A percentile compares a stretch with the other conserved stretches of the same genome.
Conservation (phyloP, 2,797 vertebrate species). For the Bothrops alternatus region DNA sequence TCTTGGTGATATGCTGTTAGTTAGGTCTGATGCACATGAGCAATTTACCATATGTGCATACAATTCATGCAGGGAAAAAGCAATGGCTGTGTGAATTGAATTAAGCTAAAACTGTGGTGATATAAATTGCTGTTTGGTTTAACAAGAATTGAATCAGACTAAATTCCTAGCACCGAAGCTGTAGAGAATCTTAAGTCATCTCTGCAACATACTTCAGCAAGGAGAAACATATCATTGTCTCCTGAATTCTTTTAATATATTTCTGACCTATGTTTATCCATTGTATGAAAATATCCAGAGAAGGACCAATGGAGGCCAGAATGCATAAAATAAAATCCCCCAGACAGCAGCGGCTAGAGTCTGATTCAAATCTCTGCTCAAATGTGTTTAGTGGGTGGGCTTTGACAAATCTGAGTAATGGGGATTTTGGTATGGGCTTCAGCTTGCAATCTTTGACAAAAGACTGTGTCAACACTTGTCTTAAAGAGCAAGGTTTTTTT, state of each 20-base stretch:
- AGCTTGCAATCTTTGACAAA: not conserved
- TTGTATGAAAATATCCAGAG: not conserved
- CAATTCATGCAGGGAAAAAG: not conserved
- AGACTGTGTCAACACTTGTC: not conserved
- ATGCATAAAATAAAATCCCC: not conserved
- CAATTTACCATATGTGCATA: slow-evolving; percentile 18
- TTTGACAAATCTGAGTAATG: not conserved
- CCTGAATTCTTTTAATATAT: not conserved
- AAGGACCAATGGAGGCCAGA: not conserved
- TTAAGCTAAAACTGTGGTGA: slow-evolving; percentile 14
- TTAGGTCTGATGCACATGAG: slow-evolving; percentile 32
- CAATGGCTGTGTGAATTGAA: slow-evolving; percentile 10
- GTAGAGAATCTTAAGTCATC: slow-evolving; percentile 14
- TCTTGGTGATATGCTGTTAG: slow-evolving; percentile 32
- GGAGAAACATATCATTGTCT: not conserved
- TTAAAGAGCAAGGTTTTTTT: not conserved
- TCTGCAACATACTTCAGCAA: not conserved
- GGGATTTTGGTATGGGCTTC: not conserved
- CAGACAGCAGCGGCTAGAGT: not conserved
- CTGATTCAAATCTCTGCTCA: not conserved
- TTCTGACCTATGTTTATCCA: not conserved
- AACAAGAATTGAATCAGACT: slow-evolving; percentile 15
- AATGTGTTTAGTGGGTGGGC: not conserved
- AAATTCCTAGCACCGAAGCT: not conserved
- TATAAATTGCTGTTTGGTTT: slow-evolving; percentile 22